Conservation (phyloP, 2,888 invertebrate genomes). For the Macaria liturata region DNA sequence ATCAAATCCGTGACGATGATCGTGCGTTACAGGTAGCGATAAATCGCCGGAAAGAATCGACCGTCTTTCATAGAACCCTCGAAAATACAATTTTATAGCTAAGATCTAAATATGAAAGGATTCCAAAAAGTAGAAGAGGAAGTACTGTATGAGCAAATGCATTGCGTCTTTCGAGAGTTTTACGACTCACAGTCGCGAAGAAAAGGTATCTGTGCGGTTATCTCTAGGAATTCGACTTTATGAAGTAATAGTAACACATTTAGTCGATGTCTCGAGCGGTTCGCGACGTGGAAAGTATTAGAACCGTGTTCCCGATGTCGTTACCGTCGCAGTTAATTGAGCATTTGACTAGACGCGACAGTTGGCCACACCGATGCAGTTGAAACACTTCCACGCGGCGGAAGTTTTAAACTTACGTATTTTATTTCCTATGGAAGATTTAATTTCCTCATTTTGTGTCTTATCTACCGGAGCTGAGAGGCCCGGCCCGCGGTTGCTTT, state of each 20-base stretch:
- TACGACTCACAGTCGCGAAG: constrained; percentile 63
- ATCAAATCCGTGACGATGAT: constrained; percentile 48
- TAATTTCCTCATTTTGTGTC: constrained; percentile 65
- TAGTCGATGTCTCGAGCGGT: constrained; percentile 78
- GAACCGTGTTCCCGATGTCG: constrained; percentile 35
- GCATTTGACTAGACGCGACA: constrained; percentile 60
- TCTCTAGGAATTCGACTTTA: constrained; percentile 18
- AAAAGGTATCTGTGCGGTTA: constrained; percentile 22
- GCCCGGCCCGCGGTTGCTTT: constrained; percentile 64
- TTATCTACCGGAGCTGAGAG: constrained; percentile 69
- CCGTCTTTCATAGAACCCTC: constrained; percentile 17
- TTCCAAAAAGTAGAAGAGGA: constrained; percentile 67
- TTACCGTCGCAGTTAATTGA: constrained; percentile 52
- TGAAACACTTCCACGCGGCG: constrained; percentile 63
- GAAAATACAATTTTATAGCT: constrained; percentile 14
- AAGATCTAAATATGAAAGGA: constrained; percentile 54
- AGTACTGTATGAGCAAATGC: constrained; percentile 78
- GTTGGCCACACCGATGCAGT: constrained; percentile 16
- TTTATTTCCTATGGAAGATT: constrained; percentile 81
- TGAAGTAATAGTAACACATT: constrained; percentile 73
- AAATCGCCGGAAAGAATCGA: constrained; percentile 11
- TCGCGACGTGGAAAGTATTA: constrained; percentile 61
- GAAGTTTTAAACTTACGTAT: constrained; percentile 68
- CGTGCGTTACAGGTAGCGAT: constrained; percentile 32
- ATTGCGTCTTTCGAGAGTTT: constrained; percentile 60